These are phyloP conservation scores for Apeltes quadracus DNA, from an alignment of 2,113 vertebrate species.

Conservation along the genomic window DNA sequence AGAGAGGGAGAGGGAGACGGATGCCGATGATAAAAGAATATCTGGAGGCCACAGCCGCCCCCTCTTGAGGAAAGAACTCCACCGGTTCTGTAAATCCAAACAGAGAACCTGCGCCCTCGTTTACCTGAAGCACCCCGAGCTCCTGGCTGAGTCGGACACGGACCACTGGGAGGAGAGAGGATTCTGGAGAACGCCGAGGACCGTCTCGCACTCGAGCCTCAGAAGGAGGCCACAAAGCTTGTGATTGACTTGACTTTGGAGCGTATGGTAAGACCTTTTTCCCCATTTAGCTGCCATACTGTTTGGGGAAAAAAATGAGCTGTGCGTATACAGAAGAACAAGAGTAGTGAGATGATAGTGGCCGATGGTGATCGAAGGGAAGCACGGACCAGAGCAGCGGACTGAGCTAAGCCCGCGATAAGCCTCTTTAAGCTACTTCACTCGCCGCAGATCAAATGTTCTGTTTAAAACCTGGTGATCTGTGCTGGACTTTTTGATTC, in stretches of 20 bases:
- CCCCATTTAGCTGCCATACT: not conserved
- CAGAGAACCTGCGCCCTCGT: not conserved
- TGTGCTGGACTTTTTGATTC: constrained; percentile 37
- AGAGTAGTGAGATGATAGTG: not conserved
- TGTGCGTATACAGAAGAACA: not conserved
- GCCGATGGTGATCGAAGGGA: not conserved
- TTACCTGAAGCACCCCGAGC: not conserved
- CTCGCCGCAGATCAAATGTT: constrained; percentile 55
- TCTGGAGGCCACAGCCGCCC: not conserved
- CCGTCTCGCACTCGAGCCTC: constrained; percentile 15
- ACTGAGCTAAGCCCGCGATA: constrained; percentile 55
- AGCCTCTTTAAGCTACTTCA: constrained; percentile 67
- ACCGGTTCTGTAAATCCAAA: not conserved
- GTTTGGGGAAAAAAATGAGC: not conserved
- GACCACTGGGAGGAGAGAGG: not conserved
- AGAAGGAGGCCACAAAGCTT: constrained; percentile 38
- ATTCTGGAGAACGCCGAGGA: constrained; percentile 31
- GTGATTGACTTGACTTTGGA: constrained; percentile 60
- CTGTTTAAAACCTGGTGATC: constrained; percentile 61
- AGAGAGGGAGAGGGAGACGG: not conserved
- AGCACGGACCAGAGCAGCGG: constrained; percentile 16
- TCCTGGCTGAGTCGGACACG: not conserved
- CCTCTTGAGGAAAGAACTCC: not conserved
- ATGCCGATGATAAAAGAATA: not conserved
- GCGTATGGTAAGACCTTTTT: constrained; percentile 46